Percentiles rank a stretch among this genome's conserved stretches.
These are phyloP conservation scores for Delphinapterus leucas DNA, from an alignment of 2,113 vertebrate genomes.

Conservation along the genomic window DNA sequence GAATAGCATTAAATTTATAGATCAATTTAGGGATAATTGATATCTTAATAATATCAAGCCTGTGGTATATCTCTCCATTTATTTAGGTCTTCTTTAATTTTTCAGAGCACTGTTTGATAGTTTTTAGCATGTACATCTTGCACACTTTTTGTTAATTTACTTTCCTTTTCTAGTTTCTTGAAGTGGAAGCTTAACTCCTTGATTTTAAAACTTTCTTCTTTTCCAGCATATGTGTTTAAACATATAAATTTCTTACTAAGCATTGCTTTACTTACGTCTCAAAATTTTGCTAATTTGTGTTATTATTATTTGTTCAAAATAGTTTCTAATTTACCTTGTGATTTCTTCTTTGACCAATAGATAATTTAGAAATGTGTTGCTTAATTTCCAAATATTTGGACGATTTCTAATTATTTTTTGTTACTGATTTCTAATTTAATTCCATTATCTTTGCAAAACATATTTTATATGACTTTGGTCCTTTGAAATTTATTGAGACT, in stretches of 20 bases:
- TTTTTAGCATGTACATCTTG: not conserved
- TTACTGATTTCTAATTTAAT: not conserved
- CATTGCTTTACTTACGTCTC: not conserved
- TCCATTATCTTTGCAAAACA: not conserved
- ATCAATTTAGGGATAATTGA: not conserved
- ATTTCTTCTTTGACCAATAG: not conserved
- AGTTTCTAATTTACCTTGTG: not conserved
- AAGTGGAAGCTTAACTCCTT: not conserved
- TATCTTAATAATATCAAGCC: not conserved
- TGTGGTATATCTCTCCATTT: not conserved
- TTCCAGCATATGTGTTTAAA: not conserved
- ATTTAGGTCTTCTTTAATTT: not conserved
- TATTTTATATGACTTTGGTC: not conserved
- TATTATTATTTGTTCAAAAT: not conserved
- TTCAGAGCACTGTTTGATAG: not conserved
- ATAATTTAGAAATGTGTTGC: not conserved
- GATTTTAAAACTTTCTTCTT: not conserved
- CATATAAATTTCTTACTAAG: not conserved
- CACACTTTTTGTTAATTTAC: not conserved
- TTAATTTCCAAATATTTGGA: not conserved
- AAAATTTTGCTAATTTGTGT: not conserved
- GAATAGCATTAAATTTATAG: not conserved
- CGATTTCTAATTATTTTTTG: not conserved
- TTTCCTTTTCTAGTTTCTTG: not conserved
- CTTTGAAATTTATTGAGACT: not conserved